Base-by-base conservation (phyloP, 2,888 invertebrate species). In the Ectemnius cavifrons region DNA sequence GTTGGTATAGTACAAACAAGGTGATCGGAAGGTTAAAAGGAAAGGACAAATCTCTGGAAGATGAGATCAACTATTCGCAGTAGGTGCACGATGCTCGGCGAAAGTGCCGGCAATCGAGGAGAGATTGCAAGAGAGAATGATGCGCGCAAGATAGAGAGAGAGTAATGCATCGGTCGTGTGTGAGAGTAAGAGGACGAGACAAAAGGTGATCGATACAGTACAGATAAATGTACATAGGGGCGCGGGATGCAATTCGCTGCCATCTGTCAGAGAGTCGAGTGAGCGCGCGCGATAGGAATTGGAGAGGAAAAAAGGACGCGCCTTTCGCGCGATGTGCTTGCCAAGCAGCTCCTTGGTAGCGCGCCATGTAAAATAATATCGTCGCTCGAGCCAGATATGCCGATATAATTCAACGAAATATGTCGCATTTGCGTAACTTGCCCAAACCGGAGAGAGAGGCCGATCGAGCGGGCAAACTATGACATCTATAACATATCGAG, bases 341-440 rank as follows among this genome's bases (percentile, higher is more conserved):
- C 52, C 52, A 52, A 52, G n/a, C 13, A 37, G 37, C 2, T 37
- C 37, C 52, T 52, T 14, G 52, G 52, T 52, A 16, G 52, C 52
- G 52, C 52, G 52, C n/a, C 52, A 52, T 52, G 52, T 16, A 52
- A 16, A 52, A 52, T 52, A 52, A 52, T 52, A 52, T 52, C 52
- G 52, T 16, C 14, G 52, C n/a, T 5, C 16, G 52, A 14, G 52
- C 52, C 52, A 52, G 52, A 52, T 52, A 52, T 52, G n/a, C 52
- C 52, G 16, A 11, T 52, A 52, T 52, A 52, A 52, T 52, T 52
- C 37, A 37, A 16, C 16, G 52, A 5, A 13, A 16, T 16, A 16
- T 14, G 52, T 16, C 52, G 52, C 52, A 52, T 16, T 52, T 52
- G 52, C 52, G 52, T 16, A 52, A 52, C n/a, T 52, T 52, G 8